Percentiles rank a stretch among this genome's conserved stretches.
Evolutionary conservation across 1,140 invertebrate species (phyloP).

Genomic region (Lordiphosa collinella): DNA sequence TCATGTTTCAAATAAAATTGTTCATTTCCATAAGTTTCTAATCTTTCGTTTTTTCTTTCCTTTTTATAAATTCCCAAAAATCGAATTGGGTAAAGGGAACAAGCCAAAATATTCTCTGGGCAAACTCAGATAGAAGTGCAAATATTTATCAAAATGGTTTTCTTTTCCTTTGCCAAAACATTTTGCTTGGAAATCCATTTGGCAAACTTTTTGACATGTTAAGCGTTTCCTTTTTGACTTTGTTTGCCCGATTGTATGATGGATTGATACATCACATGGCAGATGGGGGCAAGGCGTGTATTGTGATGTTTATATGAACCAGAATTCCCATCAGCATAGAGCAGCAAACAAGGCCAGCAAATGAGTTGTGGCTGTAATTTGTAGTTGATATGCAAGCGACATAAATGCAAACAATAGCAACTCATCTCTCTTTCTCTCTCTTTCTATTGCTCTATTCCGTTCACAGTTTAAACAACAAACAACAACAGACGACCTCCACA

Average conservation of each 20-base stretch:
- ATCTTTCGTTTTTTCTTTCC: no score
- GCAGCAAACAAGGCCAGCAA: conserved; percentile 12
- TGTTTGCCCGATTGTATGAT: conserved; percentile 22
- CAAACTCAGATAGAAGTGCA: no score
- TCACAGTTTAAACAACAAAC: conserved; percentile 56
- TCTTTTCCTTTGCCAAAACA: no score
- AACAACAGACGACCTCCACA: conserved; percentile 38
- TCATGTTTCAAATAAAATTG: no score
- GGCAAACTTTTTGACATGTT: conserved; percentile 2
- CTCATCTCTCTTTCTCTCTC: conserved; percentile 16
- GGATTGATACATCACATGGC: conserved; percentile 44
- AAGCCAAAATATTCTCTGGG: no score
- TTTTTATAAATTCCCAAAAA: no score
- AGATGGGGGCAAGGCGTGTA: background rate
- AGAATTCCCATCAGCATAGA: background rate
- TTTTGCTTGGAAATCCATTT: no score
- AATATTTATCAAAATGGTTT: no score
- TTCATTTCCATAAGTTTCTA: no score
- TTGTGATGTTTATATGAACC: conserved; percentile 2
- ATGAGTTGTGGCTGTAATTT: conserved; percentile 4
- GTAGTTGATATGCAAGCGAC: conserved; percentile 26
- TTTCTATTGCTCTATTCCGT: conserved; percentile 18
- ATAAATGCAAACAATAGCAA: conserved; percentile 58
- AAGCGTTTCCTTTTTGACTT: conserved; percentile 15
- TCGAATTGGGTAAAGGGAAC: no score